Base-by-base conservation (phyloP, 2,888 invertebrate genomes). In the Pandemis cinnamomeana region DNA sequence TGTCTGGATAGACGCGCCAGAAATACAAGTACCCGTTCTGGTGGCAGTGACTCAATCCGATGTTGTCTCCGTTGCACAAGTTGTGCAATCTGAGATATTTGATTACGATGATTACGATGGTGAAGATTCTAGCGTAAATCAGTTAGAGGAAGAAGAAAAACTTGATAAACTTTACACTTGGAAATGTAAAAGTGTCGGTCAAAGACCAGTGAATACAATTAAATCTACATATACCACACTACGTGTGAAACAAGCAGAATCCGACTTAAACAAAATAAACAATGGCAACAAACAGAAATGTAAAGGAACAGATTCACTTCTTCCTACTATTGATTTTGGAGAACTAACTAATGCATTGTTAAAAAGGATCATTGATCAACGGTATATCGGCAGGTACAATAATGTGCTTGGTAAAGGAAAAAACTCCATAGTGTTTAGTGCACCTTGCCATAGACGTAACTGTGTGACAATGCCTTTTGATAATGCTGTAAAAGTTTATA, bases 401-500 rank as follows among this genome's bases (percentile, higher is more conserved):
- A 8, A 72, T 13, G 7, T 72, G 5, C 15, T 68, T 44, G 48
- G 41, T 6, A 72, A 46, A 7, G 68, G 46, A 7, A 15, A 36
- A 11, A 68, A 72, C 36, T 72, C 72, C 10, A 3, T 68, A 41
- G 72, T 68, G 6, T 7, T 58, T 7, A 4, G 13, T 67, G 72
- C 72, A n/a, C n/a, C 11, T 36, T n/a, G 41, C 36, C 51, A 66
- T 10, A 15, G 36, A 11, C 7, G 48, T 13, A 55, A 42, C 42
- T 67, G 67, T 41, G 51, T 44, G 5, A 63, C 48, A n/a, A 51
- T 20, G 20, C 20, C 62, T n/a, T 11, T 46, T 46, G 8, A 55
- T 20, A 58, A 72, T 62, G 68, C 63, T 10, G 68, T 72, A 3
- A 72, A 72, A 68, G 63, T 72, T 1, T 68, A 63, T 63, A 72